phyloP scores from a whole-genome alignment of 2,797 vertebrate species.

The Enteromius mattozi region DNA sequence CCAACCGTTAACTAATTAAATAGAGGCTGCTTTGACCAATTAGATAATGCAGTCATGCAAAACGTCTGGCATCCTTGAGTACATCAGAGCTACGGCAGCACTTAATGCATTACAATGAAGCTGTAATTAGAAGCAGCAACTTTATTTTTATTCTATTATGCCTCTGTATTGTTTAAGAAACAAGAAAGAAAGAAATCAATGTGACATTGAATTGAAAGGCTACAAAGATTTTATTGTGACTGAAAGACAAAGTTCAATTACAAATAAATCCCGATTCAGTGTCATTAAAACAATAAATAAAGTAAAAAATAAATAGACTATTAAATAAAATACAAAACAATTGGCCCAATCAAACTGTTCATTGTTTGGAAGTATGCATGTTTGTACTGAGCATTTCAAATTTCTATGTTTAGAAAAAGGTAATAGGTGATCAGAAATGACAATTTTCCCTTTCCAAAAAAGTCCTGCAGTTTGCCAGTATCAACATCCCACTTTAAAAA shows the following conservation, averaged over 20 bases:
- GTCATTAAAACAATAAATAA: slow-evolving; percentile 83
- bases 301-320: slow-evolving; percentile 84
- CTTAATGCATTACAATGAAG: slow-evolving; percentile 17
- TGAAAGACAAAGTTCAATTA: slow-evolving; percentile 76
- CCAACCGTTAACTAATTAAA: slow-evolving; percentile 53
- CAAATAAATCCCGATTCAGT: slow-evolving; percentile 77
- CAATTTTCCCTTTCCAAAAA: slow-evolving; percentile 20
- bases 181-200: background rate
- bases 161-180: slow-evolving; percentile 13
- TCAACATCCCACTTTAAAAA: slow-evolving; percentile 21
- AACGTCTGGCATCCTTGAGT: slow-evolving; percentile 21
- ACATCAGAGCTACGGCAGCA: background rate
- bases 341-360: slow-evolving; percentile 62
- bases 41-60: slow-evolving; percentile 44
- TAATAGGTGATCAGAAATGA: slow-evolving; percentile 39
- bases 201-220: slow-evolving; percentile 32
- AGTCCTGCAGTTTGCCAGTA: slow-evolving; percentile 8
- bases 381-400: slow-evolving; percentile 3
- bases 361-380: slow-evolving; percentile 31
- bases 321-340: slow-evolving; percentile 84
- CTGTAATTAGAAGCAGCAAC: background rate
- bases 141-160: background rate
- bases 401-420: slow-evolving; percentile 18
- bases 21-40: slow-evolving; percentile 39
- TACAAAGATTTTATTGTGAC: slow-evolving; percentile 70